These are phyloP conservation scores for Drosophila putrida DNA, from an alignment of 2,888 invertebrate species.

Conservation along the genomic window DNA sequence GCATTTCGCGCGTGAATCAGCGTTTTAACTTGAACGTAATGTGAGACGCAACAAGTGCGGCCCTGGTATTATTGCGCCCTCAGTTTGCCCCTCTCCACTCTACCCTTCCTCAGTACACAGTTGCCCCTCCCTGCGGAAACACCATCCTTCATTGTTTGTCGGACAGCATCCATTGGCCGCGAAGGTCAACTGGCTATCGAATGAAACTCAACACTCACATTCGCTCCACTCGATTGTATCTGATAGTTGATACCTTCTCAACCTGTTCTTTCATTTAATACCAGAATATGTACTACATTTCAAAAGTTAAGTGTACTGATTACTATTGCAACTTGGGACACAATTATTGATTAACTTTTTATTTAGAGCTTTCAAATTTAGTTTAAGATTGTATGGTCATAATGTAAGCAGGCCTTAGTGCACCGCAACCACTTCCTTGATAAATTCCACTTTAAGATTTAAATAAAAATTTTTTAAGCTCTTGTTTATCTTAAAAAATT, in stretches of 20 bases:
- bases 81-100: not conserved
- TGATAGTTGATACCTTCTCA: conserved; percentile 26
- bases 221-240: conserved; percentile 38
- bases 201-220: conserved; percentile 37
- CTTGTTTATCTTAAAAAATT: too few species aligned
- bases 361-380: not conserved
- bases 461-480: too few species aligned
- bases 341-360: not conserved
- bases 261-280: conserved; percentile 41
- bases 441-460: too few species aligned
- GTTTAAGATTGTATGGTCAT: not conserved
- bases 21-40: conserved; percentile 59
- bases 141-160: conserved; percentile 31
- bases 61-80: conserved; percentile 58
- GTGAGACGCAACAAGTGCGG: conserved; percentile 61
- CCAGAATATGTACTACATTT: not conserved
- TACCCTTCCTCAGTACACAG: not conserved
- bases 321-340: not conserved
- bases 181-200: conserved; percentile 62
- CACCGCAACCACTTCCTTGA: too few species aligned
- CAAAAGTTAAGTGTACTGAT: not conserved
- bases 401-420: too few species aligned
- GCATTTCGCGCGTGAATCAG: conserved; percentile 61
- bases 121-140: conserved; percentile 29
- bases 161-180: conserved; percentile 53